Base-by-base conservation (phyloP, 2,113 vertebrate genomes). In the Beaufortia kweichowensis region DNA sequence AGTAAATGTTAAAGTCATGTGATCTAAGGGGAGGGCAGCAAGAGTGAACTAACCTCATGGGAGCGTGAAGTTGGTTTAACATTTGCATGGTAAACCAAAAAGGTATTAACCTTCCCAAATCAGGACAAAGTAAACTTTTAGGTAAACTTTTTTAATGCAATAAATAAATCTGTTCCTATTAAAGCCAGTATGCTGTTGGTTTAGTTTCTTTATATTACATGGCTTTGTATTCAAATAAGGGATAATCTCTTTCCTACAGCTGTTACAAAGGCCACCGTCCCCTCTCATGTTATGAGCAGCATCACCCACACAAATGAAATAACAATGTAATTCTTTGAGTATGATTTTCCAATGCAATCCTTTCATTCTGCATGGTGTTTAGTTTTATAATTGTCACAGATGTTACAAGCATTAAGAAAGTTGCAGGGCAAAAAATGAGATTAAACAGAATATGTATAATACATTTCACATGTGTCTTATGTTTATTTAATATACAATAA, bases 1-100 rank as follows among this genome's bases (percentile, higher is more conserved):
- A 86, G 83, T 82, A 82, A 86, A 86, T 84, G 85, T 82, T 85
- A 79, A 72, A 82, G 67, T 76, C 82, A 81, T 87, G 86, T 86
- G 85, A 90, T 86, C 83, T 17, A 76, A 81, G 76, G 76, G 80
- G 76, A 76, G 78, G 78, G 76, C 17, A 33, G 26, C 29, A 53
- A 73, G 29, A 69, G 53, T 24, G 31, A 48, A 29, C 76, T 33
- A 46, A 66, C 64, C 50, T 71, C 41, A 69, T 65, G 35, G 60
- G 39, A 80, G 48, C 48, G 12, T 31, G 14, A 65, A 75, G 76
- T 78, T 68, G 78, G 64, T 35, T 80, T 79, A 26, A 56, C 72
- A 78, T 77, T 81, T 74, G 66, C 77, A 76, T 66, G 68, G 75
- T 50, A 76, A 81, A 85, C 50, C 65, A 78, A 79, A 83, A 81